A percentile compares a stretch with the other conserved stretches of the same genome.
Evolutionary conservation across 2,797 vertebrate genomes (phyloP).

Genomic region (Ibycter americanus): DNA sequence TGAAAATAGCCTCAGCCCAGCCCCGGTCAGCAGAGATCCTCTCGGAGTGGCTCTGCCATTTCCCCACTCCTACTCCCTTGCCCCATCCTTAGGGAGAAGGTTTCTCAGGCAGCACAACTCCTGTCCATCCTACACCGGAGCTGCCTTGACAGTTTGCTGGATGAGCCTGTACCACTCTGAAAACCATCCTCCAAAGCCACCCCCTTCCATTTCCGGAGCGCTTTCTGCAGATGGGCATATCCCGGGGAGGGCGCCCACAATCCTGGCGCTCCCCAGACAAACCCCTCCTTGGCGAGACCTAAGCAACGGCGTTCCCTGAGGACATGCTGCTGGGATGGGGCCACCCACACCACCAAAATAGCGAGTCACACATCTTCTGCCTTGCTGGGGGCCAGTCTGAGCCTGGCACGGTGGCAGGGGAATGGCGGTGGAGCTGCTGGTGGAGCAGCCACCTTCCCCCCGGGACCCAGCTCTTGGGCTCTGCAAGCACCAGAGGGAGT

Average conservation of each 20-base stretch:
- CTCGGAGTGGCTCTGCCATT: rapidly evolving
- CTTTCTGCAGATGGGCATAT: not conserved
- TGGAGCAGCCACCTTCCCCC: not conserved
- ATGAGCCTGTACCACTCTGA: not conserved
- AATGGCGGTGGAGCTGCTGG: rapidly evolving
- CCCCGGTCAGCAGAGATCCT: not conserved
- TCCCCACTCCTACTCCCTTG: not conserved
- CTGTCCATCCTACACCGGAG: rapidly evolving
- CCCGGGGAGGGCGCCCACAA: not conserved
- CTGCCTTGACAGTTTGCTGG: not conserved
- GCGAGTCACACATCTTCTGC: not conserved
- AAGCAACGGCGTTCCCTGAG: not conserved
- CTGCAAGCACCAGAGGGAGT: not conserved
- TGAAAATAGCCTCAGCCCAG: not conserved
- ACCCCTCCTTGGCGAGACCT: not conserved
- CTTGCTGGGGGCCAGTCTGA: not conserved
- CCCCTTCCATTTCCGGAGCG: rapidly evolving
- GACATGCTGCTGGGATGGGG: not conserved
- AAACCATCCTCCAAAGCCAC: not conserved
- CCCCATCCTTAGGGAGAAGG: not conserved
- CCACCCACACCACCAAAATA: not conserved
- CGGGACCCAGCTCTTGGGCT: not conserved
- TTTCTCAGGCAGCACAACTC: not conserved
- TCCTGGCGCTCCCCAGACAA: not conserved
- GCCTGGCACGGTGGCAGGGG: rapidly evolving